These are phyloP conservation scores for Gymnocheta viridis DNA, from an alignment of 2,888 invertebrate genomes.

Conservation along the genomic window DNA sequence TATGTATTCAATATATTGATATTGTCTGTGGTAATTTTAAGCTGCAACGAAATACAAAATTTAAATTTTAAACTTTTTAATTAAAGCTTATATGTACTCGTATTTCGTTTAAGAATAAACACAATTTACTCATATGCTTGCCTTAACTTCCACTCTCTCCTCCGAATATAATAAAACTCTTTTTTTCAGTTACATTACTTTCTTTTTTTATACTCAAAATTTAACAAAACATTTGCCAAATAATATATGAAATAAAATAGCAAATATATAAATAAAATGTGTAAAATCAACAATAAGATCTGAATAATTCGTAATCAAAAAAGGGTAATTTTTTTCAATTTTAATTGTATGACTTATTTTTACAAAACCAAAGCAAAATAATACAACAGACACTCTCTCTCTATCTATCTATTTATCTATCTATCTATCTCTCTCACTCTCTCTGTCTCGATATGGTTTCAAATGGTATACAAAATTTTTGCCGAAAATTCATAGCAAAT, in stretches of 20 bases:
- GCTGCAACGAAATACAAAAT: too few species aligned
- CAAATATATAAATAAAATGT: constrained; percentile 21
- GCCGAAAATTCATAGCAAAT: constrained; percentile 43
- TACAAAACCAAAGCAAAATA: constrained; percentile 45
- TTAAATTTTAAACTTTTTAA: not conserved
- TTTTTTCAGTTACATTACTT: not conserved
- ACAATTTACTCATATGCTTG: not conserved
- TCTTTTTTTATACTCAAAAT: not conserved
- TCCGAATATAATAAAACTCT: too few species aligned
- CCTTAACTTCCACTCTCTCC: not conserved
- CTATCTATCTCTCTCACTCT: too few species aligned
- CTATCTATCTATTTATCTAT: too few species aligned
- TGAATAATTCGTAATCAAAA: constrained; percentile 71
- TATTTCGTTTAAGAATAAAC: not conserved
- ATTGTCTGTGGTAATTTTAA: not conserved
- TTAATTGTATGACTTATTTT: constrained; percentile 53
- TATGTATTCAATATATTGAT: too few species aligned
- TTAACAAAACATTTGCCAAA: constrained; percentile 54
- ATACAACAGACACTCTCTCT: constrained; percentile 46
- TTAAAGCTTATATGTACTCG: not conserved
- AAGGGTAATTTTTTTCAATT: constrained; percentile 70
- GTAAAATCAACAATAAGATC: constrained; percentile 59
- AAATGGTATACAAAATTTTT: constrained; percentile 65
- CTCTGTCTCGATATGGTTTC: constrained; percentile 69
- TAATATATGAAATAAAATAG: not conserved